These are phyloP conservation scores for Pelochelys cantorii DNA, from an alignment of 2,797 vertebrate species.

Conservation along the genomic window DNA sequence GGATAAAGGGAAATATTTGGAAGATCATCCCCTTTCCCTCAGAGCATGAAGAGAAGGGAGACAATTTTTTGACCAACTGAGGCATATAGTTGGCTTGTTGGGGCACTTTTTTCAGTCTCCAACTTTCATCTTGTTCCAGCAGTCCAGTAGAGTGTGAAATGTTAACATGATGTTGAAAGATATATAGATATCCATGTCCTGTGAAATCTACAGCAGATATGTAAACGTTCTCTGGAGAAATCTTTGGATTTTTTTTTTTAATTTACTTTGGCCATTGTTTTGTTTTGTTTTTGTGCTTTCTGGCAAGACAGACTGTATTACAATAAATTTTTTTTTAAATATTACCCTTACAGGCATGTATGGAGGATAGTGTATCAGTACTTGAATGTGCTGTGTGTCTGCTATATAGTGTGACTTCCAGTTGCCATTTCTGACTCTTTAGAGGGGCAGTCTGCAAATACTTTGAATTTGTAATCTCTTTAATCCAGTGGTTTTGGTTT, in stretches of 20 bases:
- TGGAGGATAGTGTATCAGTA: slow-evolving; percentile 55
- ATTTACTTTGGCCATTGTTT: slow-evolving; percentile 73
- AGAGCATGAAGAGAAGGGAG: not conserved
- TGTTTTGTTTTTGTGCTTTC: slow-evolving; percentile 76
- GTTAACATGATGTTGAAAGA: not conserved
- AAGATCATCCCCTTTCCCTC: not conserved
- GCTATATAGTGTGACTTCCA: slow-evolving; percentile 60
- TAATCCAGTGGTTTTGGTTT: too few species aligned
- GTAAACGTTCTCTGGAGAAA: slow-evolving; percentile 63
- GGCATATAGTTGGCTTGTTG: not conserved
- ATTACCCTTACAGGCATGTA: slow-evolving; percentile 54
- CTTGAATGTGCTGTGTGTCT: slow-evolving; percentile 28
- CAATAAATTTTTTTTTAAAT: slow-evolving; percentile 70
- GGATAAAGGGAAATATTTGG: slow-evolving; percentile 5
- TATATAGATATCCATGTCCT: slow-evolving; percentile 16
- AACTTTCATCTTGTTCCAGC: slow-evolving; percentile 40
- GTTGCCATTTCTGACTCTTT: slow-evolving; percentile 55
- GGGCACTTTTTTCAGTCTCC: slow-evolving; percentile 42
- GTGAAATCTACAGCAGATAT: slow-evolving; percentile 67
- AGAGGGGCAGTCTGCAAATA: not conserved
- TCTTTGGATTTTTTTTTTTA: slow-evolving; percentile 47
- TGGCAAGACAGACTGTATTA: slow-evolving; percentile 76
- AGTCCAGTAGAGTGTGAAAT: slow-evolving; percentile 57
- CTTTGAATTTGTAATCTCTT: not conserved
- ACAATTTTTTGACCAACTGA: not conserved